Conservation (phyloP, 2,113 vertebrate species). For the Nicator chloris region DNA sequence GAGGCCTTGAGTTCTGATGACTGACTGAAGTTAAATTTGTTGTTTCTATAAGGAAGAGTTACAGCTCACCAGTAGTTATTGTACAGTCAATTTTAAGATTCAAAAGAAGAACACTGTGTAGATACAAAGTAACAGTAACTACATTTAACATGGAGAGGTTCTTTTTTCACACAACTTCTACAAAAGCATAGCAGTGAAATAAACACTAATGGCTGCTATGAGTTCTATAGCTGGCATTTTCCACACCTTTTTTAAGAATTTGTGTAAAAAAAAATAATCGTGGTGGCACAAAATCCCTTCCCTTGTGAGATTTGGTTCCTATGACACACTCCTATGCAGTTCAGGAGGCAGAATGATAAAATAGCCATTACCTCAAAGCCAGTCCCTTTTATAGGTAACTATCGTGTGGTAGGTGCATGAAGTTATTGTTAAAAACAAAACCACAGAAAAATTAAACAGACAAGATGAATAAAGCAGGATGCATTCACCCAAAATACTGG, state of each 20-base stretch:
- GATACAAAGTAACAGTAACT: background rate
- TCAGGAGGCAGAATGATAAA: background rate
- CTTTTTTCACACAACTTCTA: background rate
- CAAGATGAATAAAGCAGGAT: conserved; percentile 22
- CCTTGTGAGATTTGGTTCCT: background rate
- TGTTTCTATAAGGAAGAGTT: background rate
- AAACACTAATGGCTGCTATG: background rate
- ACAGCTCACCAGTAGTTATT: background rate
- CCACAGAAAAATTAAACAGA: conserved; percentile 5
- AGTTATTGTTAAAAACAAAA: conserved; percentile 26
- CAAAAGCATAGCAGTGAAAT: background rate
- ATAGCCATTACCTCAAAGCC: background rate
- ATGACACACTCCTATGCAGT: background rate
- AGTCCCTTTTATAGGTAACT: background rate
- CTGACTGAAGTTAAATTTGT: background rate
- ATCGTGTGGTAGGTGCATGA: conserved; percentile 1
- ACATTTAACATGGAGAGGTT: background rate
- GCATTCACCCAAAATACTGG: background rate
- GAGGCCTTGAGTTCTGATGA: background rate
- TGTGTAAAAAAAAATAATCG: background rate
- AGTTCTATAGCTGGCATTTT: background rate
- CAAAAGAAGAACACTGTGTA: background rate
- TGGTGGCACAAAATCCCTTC: background rate
- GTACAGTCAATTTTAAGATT: background rate
- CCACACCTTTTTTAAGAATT: background rate